These are phyloP conservation scores for Sphinx pinastri DNA, from an alignment of 2,888 invertebrate species.

Conservation along the genomic window DNA sequence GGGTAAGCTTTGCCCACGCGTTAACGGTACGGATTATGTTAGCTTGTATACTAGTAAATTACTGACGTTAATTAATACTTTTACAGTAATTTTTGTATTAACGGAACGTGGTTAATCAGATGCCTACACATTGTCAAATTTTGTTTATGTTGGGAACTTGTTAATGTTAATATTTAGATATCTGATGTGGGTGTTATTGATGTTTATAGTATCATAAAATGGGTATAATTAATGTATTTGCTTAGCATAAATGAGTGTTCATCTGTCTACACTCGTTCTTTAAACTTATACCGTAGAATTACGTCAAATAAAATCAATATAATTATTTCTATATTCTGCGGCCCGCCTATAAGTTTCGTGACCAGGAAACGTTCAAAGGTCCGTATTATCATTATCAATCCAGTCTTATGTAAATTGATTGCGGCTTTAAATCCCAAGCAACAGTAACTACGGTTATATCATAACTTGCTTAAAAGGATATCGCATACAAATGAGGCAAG, in stretches of 20 bases:
- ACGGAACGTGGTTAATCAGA: constrained; percentile 35
- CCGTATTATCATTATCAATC: constrained; percentile 6
- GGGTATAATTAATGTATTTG: background rate
- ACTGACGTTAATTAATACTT: constrained; percentile 73
- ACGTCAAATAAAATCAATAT: no score
- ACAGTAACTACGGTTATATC: background rate
- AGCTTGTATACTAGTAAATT: constrained; percentile 58
- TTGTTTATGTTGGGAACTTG: constrained; percentile 17
- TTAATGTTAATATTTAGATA: background rate
- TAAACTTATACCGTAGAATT: no score
- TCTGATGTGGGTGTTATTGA: background rate
- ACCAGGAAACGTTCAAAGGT: constrained; percentile 3
- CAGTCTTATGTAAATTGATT: constrained; percentile 21
- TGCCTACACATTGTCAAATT: constrained; percentile 20
- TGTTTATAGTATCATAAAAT: background rate
- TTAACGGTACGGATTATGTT: constrained; percentile 57
- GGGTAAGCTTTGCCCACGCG: constrained; percentile 74
- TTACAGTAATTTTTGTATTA: constrained; percentile 65
- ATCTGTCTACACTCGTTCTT: background rate
- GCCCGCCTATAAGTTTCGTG: background rate
- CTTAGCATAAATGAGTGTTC: background rate
- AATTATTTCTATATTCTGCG: background rate
- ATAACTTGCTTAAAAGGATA: constrained; percentile 11
- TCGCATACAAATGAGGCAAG: background rate
- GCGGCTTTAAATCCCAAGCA: constrained; percentile 1